phyloP scores from a whole-genome alignment of 2,113 vertebrate genomes.

The Aptenodytes forsteri region DNA sequence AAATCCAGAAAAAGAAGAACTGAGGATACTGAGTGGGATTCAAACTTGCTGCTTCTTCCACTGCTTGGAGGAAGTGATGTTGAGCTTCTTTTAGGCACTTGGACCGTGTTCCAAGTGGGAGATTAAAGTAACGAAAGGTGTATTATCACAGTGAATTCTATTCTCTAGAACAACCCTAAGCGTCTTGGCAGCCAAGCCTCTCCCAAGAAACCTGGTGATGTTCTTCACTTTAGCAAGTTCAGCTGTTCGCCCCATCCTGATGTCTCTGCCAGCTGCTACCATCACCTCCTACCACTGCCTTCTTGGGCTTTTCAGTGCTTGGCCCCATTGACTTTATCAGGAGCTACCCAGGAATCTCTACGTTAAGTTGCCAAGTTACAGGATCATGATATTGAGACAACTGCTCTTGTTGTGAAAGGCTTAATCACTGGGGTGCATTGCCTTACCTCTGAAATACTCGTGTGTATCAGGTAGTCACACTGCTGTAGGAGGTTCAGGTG shows the following conservation, averaged over 20 bases:
- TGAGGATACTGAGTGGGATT: neutral
- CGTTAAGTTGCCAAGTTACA: neutral
- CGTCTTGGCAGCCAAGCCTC: neutral
- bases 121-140: neutral
- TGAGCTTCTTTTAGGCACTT: neutral
- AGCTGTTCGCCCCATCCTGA: neutral
- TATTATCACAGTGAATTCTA: neutral
- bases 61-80: neutral
- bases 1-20: neutral
- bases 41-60: neutral
- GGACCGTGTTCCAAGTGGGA: neutral
- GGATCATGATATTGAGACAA: neutral
- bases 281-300: neutral
- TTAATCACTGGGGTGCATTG: neutral
- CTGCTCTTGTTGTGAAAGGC: neutral
- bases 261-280: neutral
- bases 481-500: neutral
- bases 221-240: neutral
- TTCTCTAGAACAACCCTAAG: neutral
- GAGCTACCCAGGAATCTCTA: neutral
- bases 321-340: neutral
- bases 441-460: neutral
- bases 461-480: neutral
- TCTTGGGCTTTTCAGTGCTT: neutral
- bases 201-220: neutral